Percentiles rank a stretch among this genome's conserved stretches.
Evolutionary conservation across 2,113 vertebrate species (phyloP).

Genomic region (Abramis brama): DNA sequence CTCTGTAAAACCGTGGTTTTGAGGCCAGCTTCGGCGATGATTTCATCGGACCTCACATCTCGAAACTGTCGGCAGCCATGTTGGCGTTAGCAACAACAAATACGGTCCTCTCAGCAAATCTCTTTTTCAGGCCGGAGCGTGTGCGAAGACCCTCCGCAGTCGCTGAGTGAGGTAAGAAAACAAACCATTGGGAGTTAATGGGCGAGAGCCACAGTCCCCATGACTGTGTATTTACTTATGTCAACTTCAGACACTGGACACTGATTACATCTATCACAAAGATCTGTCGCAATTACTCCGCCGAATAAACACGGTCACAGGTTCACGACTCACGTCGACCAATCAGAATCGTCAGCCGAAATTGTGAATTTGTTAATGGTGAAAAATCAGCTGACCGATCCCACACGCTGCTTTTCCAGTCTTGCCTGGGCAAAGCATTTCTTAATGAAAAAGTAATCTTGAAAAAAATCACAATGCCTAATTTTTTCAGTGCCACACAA

Average conservation of each 20-base stretch:
- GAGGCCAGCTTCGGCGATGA: not conserved
- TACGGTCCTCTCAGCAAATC: not conserved
- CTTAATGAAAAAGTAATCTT: slow-evolving; percentile 51
- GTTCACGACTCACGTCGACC: slow-evolving; percentile 1
- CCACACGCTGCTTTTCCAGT: not conserved
- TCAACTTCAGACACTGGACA: slow-evolving; percentile 54
- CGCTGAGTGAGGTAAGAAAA: slow-evolving; percentile 55
- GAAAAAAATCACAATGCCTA: slow-evolving; percentile 37
- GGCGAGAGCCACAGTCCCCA: slow-evolving; percentile 52
- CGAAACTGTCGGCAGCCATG: not conserved
- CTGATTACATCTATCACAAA: slow-evolving; percentile 58
- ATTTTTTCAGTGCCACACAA: slow-evolving; percentile 58
- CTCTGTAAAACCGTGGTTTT: not conserved
- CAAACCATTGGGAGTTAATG: slow-evolving; percentile 59
- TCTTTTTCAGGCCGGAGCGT: not conserved
- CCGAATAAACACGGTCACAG: slow-evolving; percentile 54
- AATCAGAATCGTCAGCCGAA: slow-evolving; percentile 20
- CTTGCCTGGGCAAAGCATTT: not conserved
- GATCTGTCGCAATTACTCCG: slow-evolving; percentile 49
- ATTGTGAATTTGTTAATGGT: not conserved
- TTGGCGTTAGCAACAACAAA: not conserved
- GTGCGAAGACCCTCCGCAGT: slow-evolving; percentile 19
- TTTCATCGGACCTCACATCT: slow-evolving; percentile 6
- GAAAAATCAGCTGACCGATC: not conserved
- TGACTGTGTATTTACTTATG: slow-evolving; percentile 59